Percentiles rank a stretch among this genome's conserved stretches.
Conservation (phyloP, 1,140 invertebrate genomes). For the Drosophila nasuta region DNA sequence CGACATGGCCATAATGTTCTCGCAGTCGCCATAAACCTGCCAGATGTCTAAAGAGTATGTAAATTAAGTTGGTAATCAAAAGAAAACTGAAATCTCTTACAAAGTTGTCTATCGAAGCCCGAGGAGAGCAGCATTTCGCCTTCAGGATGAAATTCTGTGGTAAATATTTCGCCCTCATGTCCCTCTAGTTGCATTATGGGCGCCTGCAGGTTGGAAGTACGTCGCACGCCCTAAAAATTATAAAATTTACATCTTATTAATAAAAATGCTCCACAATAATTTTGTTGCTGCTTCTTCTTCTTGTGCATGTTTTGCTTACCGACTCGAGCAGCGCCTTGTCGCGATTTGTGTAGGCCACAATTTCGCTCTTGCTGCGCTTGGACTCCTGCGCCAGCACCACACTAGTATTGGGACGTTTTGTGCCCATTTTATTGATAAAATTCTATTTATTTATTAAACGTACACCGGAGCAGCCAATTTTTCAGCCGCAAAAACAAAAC, state of each 20-base stretch:
- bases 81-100: conserved; percentile 87
- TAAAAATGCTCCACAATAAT: background rate
- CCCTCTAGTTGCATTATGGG: conserved; percentile 99
- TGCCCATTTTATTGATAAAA: conserved; percentile 50
- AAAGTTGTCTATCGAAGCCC: conserved; percentile 98
- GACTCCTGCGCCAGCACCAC: conserved; percentile 87
- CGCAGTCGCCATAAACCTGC: conserved; percentile 99
- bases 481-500: conserved; percentile 49
- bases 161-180: conserved; percentile 98
- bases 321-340: conserved; percentile 82
- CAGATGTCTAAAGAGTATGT: conserved; percentile 91
- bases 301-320: conserved; percentile 51
- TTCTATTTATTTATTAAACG: conserved; percentile 22
- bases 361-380: conserved; percentile 88
- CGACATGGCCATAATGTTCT: conserved; percentile 96
- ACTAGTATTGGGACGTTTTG: conserved; percentile 84
- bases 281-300: conserved; percentile 31
- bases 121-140: conserved; percentile 96
- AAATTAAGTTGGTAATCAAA: background rate
- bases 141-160: conserved; percentile 97
- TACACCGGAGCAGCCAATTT: conserved; percentile 3
- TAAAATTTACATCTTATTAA: background rate
- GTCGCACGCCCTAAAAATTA: conserved; percentile 86
- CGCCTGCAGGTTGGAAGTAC: conserved; percentile 95
- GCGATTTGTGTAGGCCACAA: conserved; percentile 84